Percentiles rank a stretch among this genome's conserved stretches.
Conservation (phyloP, 1,140 invertebrate genomes). For the Zaprionus taronus region DNA sequence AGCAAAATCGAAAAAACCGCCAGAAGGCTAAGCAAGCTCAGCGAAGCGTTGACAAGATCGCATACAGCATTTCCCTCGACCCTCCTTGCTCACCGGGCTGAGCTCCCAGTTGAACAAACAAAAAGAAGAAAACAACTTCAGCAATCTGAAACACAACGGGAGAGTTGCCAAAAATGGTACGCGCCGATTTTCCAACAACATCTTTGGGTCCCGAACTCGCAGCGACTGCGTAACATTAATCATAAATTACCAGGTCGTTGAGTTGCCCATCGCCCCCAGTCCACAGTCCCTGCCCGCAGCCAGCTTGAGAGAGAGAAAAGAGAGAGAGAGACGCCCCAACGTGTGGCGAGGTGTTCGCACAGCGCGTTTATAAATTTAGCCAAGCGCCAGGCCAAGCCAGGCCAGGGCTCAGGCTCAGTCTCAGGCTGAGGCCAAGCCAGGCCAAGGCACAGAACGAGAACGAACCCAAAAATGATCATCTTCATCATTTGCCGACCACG, state of each 20-base stretch:
- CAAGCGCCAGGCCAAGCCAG: constrained; percentile 66
- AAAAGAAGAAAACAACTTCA: constrained; percentile 1
- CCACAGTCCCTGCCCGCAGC: constrained; percentile 6
- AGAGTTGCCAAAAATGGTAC: constrained; percentile 80
- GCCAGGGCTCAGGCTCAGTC: constrained; percentile 1
- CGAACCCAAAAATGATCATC: constrained; percentile 73
- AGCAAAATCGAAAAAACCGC: constrained; percentile 14
- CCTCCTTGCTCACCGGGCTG: not conserved
- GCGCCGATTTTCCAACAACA: constrained; percentile 55
- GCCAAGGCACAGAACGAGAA: constrained; percentile 2
- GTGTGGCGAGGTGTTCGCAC: constrained; percentile 78
- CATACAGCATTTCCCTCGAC: not conserved
- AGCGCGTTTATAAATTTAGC: constrained; percentile 80
- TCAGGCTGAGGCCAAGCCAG: constrained; percentile 1
- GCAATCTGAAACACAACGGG: constrained; percentile 77
- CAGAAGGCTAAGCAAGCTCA: constrained; percentile 48
- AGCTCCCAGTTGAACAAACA: too few relatives aligned
- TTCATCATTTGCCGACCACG: constrained; percentile 76
- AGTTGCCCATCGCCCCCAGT: constrained; percentile 44
- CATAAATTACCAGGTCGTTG: constrained; percentile 82
- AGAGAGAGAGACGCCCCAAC: constrained; percentile 64
- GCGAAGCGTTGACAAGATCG: constrained; percentile 76
- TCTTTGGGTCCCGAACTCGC: constrained; percentile 33
- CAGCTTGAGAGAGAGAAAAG: constrained; percentile 17
- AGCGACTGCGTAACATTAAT: constrained; percentile 74